Evolutionary conservation across 2,113 vertebrate species (phyloP).

Genomic region (Corythaixoides concolor): DNA sequence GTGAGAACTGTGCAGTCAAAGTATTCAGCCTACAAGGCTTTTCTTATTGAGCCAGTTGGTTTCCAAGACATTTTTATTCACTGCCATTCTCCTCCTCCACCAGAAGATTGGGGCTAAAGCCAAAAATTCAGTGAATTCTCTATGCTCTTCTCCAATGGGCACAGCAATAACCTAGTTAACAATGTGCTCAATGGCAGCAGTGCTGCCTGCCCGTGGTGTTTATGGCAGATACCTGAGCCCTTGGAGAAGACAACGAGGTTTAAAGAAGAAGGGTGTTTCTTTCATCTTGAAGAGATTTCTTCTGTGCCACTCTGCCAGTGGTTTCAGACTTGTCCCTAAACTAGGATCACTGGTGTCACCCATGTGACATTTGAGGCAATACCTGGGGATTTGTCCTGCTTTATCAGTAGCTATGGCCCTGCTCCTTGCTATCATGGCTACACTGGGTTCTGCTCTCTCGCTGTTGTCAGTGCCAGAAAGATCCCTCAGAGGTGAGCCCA

Average conservation of each 20-base stretch:
- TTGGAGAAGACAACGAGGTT: not conserved
- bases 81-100: not conserved
- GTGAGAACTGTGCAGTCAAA: not conserved
- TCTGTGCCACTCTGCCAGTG: not conserved
- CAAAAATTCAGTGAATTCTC: not conserved
- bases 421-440: not conserved
- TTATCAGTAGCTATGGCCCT: not conserved
- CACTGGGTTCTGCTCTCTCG: not conserved
- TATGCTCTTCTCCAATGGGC: not conserved
- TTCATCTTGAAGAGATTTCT: not conserved
- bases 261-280: not conserved
- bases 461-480: not conserved
- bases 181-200: not conserved
- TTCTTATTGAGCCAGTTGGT: not conserved
- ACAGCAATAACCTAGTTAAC: not conserved
- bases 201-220: not conserved
- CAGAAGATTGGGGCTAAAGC: not conserved
- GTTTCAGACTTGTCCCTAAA: not conserved
- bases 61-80: constrained; percentile 28
- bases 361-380: not conserved
- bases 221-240: not conserved
- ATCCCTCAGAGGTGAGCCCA: not conserved
- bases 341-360: not conserved
- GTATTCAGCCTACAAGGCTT: not conserved
- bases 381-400: not conserved